Percentiles rank a stretch among this genome's conserved stretches.
These are phyloP conservation scores for Drosophila ficusphila DNA, from an alignment of 1,140 invertebrate genomes.

Conservation along the genomic window DNA sequence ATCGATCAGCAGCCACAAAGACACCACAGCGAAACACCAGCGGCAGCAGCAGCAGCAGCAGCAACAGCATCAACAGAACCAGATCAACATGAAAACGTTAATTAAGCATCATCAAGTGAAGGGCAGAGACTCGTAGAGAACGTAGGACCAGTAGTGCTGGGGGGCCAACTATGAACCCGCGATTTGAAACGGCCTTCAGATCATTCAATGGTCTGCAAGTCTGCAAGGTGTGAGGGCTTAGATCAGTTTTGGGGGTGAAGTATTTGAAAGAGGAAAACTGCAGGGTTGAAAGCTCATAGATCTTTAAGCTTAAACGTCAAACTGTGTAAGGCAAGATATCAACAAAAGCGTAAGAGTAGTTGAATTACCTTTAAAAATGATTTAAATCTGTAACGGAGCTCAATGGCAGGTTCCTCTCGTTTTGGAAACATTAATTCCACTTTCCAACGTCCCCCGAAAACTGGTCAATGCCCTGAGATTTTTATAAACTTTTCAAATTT, in stretches of 20 bases:
- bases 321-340: too few relatives aligned
- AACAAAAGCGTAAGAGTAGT: neutral
- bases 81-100: conserved; percentile 21
- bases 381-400: neutral
- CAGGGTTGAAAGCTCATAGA: neutral
- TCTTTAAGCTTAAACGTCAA: neutral
- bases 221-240: neutral
- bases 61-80: conserved; percentile 24
- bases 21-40: conserved; percentile 4
- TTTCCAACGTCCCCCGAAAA: neutral
- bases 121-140: conserved; percentile 27
- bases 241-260: conserved; percentile 15
- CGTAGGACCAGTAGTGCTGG: neutral
- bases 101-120: conserved; percentile 27
- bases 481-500: conserved; percentile 2
- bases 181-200: conserved; percentile 1
- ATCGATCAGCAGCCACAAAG: conserved; percentile 9
- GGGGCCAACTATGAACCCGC: neutral
- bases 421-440: conserved; percentile 2
- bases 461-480: neutral
- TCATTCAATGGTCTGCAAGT: conserved; percentile 20
- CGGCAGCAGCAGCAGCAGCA: conserved; percentile 18
- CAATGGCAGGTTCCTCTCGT: neutral
- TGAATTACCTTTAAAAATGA: neutral
- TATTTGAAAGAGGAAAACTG: conserved; percentile 9